phyloP scores from a whole-genome alignment of 2,797 vertebrate genomes.

The Anabas testudineus region DNA sequence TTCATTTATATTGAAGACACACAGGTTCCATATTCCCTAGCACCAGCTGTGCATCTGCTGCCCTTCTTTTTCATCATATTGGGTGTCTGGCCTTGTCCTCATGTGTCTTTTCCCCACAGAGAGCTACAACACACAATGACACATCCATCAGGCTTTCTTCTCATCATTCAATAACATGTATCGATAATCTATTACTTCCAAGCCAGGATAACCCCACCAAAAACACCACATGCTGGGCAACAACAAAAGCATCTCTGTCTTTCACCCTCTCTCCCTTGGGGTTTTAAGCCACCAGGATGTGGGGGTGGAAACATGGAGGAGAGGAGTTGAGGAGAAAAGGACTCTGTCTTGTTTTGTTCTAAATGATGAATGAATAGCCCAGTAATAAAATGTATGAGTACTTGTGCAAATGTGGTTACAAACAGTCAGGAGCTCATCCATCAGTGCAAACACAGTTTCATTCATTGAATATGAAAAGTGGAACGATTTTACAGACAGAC shows the following conservation, averaged over 20 bases:
- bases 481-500: constrained; percentile 63
- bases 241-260: constrained; percentile 56
- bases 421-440: constrained; percentile 59
- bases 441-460: constrained; percentile 77
- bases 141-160: constrained; percentile 45
- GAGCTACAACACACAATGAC: constrained; percentile 45
- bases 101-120: constrained; percentile 16
- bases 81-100: constrained; percentile 25
- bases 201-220: constrained; percentile 39
- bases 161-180: constrained; percentile 63
- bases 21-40: constrained; percentile 24
- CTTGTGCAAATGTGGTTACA: constrained; percentile 42
- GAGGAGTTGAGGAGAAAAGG: constrained; percentile 3
- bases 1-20: constrained; percentile 50
- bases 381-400: constrained; percentile 12
- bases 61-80: constrained; percentile 34
- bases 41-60: constrained; percentile 40
- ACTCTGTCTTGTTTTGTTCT: constrained; percentile 21
- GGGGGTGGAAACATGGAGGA: constrained; percentile 16
- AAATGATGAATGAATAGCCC: constrained; percentile 11
- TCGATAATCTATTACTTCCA: constrained; percentile 52
- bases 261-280: constrained; percentile 31
- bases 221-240: constrained; percentile 33
- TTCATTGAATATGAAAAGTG: constrained; percentile 83
- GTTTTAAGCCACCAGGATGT: constrained; percentile 28